Base-by-base conservation (phyloP, 2,113 vertebrate genomes). In the Sebastes schlegelii region DNA sequence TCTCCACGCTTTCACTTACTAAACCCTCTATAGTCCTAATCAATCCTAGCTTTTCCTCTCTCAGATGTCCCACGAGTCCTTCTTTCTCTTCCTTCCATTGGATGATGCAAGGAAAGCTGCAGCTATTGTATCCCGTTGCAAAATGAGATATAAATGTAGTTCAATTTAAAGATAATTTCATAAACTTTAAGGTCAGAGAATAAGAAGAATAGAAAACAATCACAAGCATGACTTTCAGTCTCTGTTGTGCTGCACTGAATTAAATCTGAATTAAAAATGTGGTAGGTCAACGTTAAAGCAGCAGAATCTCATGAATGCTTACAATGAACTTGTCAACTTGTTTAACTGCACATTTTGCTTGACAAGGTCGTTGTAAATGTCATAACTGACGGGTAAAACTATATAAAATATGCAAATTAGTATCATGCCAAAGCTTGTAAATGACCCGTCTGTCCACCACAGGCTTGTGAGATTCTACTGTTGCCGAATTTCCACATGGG, bases 341-440 rank as follows among this genome's bases (percentile, higher is more conserved):
- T 49, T 1, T 10, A 10, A 13, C 46, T 48, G 46, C 46, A 48
- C 46, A 55, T 55, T 55, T 23, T 8, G 2, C 26, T 21, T 12
- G 17, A 63, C n/a, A n/a, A 14, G 8, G 42, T n/a, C 49, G 17
- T 46, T 72, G 40, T 57, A 19, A 8, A 48, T n/a, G 5, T 19
- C 34, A 2, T 40, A 74, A 21, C 40, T 14, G 21, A 45, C 14
- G 49, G 43, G n/a, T 86, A 45, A 77, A 58, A 73, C 9, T 55
- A 2, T 60, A 16, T 52, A 4, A 61, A 55, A 69, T 43, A 17
- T 12, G 2, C 61, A 34, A 34, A 4, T 34, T 34, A 34, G 34
- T 34, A 34, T 34, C 34, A 34, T 4, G 34, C 34, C 34, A 34
- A 34, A 34, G 34, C 34, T 34, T 34, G 34, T 34, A 34, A 34